Percentiles rank a stretch among this genome's conserved stretches.
phyloP scores from a whole-genome alignment of 2,113 vertebrate genomes.

The Bettongia penicillata region DNA sequence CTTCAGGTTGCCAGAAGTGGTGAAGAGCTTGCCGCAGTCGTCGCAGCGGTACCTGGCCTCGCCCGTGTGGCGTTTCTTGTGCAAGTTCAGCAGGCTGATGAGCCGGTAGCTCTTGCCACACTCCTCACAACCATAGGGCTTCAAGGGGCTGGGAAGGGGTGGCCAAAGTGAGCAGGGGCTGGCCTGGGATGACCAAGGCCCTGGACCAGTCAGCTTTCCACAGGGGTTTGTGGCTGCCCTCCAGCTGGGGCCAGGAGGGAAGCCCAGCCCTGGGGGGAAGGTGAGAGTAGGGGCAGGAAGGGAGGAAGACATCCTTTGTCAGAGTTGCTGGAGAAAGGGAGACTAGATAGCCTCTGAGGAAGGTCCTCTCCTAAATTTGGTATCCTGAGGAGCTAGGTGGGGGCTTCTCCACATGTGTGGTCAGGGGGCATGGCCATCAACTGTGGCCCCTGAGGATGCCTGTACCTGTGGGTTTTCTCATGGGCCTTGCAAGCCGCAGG shows the following conservation, averaged over 20 bases:
- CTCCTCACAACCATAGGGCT: slow-evolving; percentile 94
- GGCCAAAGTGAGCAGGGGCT: neutral
- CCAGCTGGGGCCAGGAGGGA: neutral
- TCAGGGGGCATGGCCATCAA: too few species aligned
- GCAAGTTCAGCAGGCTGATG: slow-evolving; percentile 97
- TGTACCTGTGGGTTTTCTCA: slow-evolving; percentile 96
- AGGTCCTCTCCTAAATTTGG: neutral
- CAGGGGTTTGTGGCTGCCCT: accelerated
- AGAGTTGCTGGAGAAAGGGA: neutral
- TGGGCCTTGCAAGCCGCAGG: slow-evolving; percentile 98
- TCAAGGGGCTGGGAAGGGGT: slow-evolving; percentile 87
- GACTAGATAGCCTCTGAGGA: neutral
- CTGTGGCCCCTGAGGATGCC: accelerated
- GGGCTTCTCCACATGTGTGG: too few species aligned
- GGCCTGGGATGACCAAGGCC: too few species aligned
- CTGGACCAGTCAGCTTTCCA: neutral
- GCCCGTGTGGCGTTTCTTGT: slow-evolving; percentile 97
- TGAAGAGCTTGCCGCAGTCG: slow-evolving; percentile 96
- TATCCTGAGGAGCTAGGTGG: neutral
- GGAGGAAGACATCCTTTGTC: too few species aligned
- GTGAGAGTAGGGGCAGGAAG: neutral
- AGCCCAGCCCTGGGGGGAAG: neutral
- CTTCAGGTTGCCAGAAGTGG: slow-evolving; percentile 97
- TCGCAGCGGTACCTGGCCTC: slow-evolving; percentile 95
- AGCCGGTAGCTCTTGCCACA: slow-evolving; percentile 98